Conservation (phyloP, 2,113 vertebrate genomes). For the Podocnemis expansa region DNA sequence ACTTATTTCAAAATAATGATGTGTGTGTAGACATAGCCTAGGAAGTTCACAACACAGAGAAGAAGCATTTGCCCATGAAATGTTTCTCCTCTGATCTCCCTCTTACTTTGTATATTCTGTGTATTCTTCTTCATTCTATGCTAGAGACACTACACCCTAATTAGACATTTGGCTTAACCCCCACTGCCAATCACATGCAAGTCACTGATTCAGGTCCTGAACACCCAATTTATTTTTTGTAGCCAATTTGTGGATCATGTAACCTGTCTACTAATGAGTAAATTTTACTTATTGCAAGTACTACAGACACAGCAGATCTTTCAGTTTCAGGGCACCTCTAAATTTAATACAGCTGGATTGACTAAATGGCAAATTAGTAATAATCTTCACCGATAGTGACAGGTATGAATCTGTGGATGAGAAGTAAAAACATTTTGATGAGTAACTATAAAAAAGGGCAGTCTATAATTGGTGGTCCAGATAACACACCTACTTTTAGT, state of each 20-base stretch:
- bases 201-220: neutral
- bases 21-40: no score
- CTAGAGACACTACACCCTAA: neutral
- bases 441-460: neutral
- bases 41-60: neutral
- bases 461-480: neutral
- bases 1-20: no score
- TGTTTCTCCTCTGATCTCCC: neutral
- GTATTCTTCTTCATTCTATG: neutral
- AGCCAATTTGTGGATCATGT: neutral
- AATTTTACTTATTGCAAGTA: neutral
- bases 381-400: neutral
- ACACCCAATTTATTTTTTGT: neutral
- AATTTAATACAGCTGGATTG: neutral
- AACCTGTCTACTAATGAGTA: neutral
- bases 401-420: neutral
- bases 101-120: neutral
- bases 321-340: neutral
- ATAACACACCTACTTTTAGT: neutral
- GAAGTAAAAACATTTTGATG: neutral
- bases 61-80: neutral
- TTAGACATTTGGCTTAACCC: neutral
- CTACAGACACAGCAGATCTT: neutral
- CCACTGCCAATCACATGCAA: neutral
- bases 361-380: neutral